Evolutionary conservation across 2,113 vertebrate species (phyloP), one percentile per base, ranked within the genome.

Genomic region (Prochilodus magdalenae): DNA sequence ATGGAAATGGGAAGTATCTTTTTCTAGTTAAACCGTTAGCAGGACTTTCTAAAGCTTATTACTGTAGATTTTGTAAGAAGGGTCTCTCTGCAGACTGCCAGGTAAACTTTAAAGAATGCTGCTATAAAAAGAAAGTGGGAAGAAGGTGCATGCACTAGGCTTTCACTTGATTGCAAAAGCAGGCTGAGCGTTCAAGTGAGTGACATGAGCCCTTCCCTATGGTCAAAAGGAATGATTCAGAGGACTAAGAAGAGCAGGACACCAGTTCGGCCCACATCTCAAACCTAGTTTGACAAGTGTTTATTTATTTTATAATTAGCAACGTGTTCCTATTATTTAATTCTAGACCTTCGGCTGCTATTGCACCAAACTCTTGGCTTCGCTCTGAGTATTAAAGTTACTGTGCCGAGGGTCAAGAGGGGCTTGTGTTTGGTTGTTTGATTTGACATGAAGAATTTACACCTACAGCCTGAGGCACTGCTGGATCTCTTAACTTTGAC

Each of bases 361-460:
- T 51, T 51, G 7, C 1, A 51, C 49, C 5, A 4, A 51, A 51
- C 16, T 16, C 14, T 44, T 44, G 40, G 40, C 49, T 77, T 80
- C 89, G 75, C 30, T 51, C 36, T 49, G 76, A 81, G 77, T 24
- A 65, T 55, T 40, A 15, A 51, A 47, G 26, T 57, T 65, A 83
- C 51, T 57, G 78, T 59, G 67, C 0, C 33, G 27, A 16, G 11
- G 70, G 57, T 67, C 70, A 51, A 81, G 81, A 49, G 70, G 77
- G 76, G 84, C 85, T 88, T 86, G 62, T 78, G 62, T 79, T 89
- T 77, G 66, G 65, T 89, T 82, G 71, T 87, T 91, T 88, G 77
- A 88, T 82, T 81, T 87, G 85, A 89, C 80, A 81, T 60, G 77
- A 83, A 70, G 75, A 80, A 87, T 85, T 88, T 84, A 89, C 80